Conservation (phyloP, 2,888 invertebrate genomes). For the Mystacides longicornis region DNA sequence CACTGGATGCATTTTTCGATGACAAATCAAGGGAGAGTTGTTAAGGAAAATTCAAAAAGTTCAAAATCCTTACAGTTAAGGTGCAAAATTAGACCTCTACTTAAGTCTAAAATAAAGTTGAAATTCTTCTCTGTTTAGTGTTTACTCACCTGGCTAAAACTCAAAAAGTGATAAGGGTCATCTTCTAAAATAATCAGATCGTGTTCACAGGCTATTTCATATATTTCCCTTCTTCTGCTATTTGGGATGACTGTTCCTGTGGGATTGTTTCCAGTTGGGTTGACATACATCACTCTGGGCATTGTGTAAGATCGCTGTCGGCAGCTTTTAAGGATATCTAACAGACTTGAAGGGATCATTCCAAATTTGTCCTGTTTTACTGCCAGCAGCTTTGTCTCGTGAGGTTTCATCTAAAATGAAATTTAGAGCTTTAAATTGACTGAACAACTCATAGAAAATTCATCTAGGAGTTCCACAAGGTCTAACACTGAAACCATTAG, state of each 20-base stretch:
- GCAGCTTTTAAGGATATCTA: conserved; percentile 48
- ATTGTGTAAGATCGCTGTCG: conserved; percentile 47
- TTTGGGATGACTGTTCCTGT: conserved; percentile 61
- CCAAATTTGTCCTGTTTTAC: conserved; percentile 65
- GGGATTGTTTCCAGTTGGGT: conserved; percentile 72
- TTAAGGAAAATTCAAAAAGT: no score
- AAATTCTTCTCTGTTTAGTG: no score
- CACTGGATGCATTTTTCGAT: no score
- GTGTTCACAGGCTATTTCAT: conserved; percentile 66
- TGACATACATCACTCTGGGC: conserved; percentile 66
- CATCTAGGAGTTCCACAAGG: no score
- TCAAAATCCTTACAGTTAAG: no score
- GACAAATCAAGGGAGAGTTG: no score
- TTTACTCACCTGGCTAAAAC: conserved; percentile 54
- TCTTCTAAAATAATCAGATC: conserved; percentile 75
- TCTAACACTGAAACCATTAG: no score
- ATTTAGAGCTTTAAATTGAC: no score
- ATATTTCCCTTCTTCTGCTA: conserved; percentile 60
- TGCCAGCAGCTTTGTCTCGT: conserved; percentile 56
- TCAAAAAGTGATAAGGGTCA: conserved; percentile 74
- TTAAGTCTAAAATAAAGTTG: no score
- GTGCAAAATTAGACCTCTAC: no score
- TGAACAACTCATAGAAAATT: no score
- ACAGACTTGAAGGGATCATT: conserved; percentile 53
- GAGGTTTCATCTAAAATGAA: conserved; percentile 63